Base-by-base conservation (phyloP, 2,888 invertebrate genomes). In the Helobdella robusta region DNA sequence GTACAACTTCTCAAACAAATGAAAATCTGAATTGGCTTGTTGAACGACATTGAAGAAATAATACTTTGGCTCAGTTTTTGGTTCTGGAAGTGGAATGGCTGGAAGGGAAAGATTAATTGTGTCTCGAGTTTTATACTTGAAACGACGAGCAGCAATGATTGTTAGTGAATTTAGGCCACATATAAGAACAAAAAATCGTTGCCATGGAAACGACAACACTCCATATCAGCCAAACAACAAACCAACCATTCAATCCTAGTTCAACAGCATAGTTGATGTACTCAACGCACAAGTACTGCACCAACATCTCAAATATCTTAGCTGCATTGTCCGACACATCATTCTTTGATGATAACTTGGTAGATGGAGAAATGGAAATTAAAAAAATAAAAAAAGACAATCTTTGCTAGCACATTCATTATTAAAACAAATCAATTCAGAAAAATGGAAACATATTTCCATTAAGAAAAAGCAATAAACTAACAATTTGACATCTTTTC, bases 191-290 rank as follows among this genome's bases (percentile, higher is more conserved):
- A 56, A 28, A n/a, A n/a, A n/a, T n/a, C n/a, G n/a, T n/a, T n/a
- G n/a, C n/a, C n/a, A n/a, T n/a, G 30, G 4, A 52, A 25, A 52
- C 30, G 28, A 23, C 20, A 52, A 52, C 52, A 52, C 23, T 32
- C 20, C 8, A 18, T 8, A 11, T 32, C 18, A 58, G 34, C 30
- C 23, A 58, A 34, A 23, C 50, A 11, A 6, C 25, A 15, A 18
- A 18, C 56, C 25, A 71, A 81, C 82, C 79, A 69, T 81, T 91
- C 58, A 95, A 81, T 0, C 92, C 95, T 54, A 95, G 79, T 77
- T 97, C 97, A 3, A 98, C 81, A 0, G 95, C 97, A 79, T 98
- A 98, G 78, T 94, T 93, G 0, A 97, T 89, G 77, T 95, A 95
- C 73, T 98, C 94, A 1, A 85, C 85, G 73, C 92, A 84, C 23